These are phyloP conservation scores for Palythoa caribaeorum DNA, from an alignment of 92 coral and sea anemone genomes.

Conservation along the genomic window DNA sequence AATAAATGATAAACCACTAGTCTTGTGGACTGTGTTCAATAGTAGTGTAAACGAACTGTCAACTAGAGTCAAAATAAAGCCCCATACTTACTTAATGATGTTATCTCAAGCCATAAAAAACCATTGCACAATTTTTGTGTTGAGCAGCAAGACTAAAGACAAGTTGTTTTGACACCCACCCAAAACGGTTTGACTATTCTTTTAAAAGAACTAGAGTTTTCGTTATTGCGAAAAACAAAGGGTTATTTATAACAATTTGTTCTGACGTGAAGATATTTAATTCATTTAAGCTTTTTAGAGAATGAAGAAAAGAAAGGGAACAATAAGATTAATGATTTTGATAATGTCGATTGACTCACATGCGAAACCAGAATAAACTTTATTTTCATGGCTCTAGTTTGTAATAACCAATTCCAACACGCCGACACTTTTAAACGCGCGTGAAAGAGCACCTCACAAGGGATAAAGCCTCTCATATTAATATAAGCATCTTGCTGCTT, in stretches of 20 bases:
- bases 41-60: slow-evolving; percentile 18
- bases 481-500: too few species aligned
- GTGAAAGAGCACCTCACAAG: too few species aligned
- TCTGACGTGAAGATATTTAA: not conserved
- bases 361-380: not conserved
- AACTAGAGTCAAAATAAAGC: not conserved
- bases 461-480: too few species aligned
- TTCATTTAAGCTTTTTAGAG: not conserved
- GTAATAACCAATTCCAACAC: not conserved
- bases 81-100: not conserved
- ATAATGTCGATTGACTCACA: not conserved
- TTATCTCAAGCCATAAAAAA: not conserved
- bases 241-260: not conserved
- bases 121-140: not conserved
- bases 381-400: not conserved
- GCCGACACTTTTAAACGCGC: too few species aligned
- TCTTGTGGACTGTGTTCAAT: not conserved
- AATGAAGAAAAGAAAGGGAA: not conserved
- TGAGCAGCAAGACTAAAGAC: not conserved
- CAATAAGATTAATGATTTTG: not conserved
- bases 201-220: not conserved
- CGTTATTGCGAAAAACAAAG: not conserved
- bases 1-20: not conserved
- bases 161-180: not conserved
- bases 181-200: not conserved